These are phyloP conservation scores for Otocyon megalotis DNA, from an alignment of 2,113 vertebrate genomes.

Conservation along the genomic window DNA sequence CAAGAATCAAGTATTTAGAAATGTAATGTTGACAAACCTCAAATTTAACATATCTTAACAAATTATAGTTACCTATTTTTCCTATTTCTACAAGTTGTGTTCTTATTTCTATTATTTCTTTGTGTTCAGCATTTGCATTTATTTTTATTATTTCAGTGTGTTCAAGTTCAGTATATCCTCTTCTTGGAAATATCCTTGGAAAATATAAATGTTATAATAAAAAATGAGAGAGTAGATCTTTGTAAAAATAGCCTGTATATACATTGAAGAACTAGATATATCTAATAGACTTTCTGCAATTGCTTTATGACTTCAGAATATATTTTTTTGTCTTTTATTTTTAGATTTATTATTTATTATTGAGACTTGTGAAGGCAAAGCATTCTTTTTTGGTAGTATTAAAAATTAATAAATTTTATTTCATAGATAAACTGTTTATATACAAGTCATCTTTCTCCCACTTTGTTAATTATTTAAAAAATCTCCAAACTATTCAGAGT, in stretches of 20 bases:
- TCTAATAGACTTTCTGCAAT: neutral
- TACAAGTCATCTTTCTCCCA: neutral
- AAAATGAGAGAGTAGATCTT: neutral
- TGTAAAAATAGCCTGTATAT: neutral
- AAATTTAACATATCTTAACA: neutral
- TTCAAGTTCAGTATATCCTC: neutral
- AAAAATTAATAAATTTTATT: constrained; percentile 48
- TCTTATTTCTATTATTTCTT: constrained; percentile 1
- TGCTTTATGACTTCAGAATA: neutral
- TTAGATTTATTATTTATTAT: constrained; percentile 42
- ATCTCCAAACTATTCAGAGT: neutral
- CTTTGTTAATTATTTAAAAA: constrained; percentile 30
- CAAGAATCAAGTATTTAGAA: neutral
- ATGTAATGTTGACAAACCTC: neutral
- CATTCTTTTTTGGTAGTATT: neutral
- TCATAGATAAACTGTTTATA: neutral
- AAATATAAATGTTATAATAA: constrained; percentile 33
- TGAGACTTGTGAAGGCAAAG: neutral
- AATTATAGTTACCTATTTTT: constrained; percentile 30
- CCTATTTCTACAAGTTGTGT: neutral
- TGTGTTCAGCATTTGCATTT: neutral
- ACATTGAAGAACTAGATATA: neutral
- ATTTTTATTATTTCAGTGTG: neutral
- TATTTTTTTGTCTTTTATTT: constrained; percentile 6
- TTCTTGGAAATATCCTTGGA: neutral